Base-by-base conservation (phyloP, 2,888 invertebrate genomes). In the Tachystola acroxantha region DNA sequence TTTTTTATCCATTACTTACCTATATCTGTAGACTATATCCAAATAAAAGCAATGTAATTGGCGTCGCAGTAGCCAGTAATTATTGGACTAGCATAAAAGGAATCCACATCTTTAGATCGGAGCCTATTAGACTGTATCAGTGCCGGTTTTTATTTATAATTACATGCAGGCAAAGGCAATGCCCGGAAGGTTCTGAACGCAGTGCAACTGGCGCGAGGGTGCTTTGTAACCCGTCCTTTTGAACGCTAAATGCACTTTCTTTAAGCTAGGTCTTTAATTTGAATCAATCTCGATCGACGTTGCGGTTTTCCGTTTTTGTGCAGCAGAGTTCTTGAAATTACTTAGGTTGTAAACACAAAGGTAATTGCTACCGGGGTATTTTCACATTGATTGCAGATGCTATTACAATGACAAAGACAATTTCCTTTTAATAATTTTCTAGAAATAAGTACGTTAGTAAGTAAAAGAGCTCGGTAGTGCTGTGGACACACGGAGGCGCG, bases 141-240 rank as follows among this genome's bases (percentile, higher is more conserved):
- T 52, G 60, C 50, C 47, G 50, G 53, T 60, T 61, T 65, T 65
- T 64, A 52, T 49, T 58, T 60, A 59, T 75, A 75, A 78, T 78
- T 75, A 64, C 55, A 16, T 10, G 10, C 2, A 65, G 65, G 50
- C 50, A 57, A 58, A 60, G 54, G 50, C 57, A 60, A 65, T 64
- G 52, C 53, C 60, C 62, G 58, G 61, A 57, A 59, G 62, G 63
- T 53, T 57, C 46, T 50, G 47, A 46, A 61, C 64, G 64, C 58
- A 66, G 57, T 55, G 60, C 73, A 66, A 64, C 68, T 66, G 69
- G 45, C 65, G 57, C 52, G 37, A 48, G 37, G 32, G 39, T 47
- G 50, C 57, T 54, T 62, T 61, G 55, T 56, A 60, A 57, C 49
- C 48, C 44, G 46, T 50, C 57, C 57, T 59, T 68, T 68, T 70